Conservation (phyloP, 2,113 vertebrate genomes). For the Notiomystis cincta region DNA sequence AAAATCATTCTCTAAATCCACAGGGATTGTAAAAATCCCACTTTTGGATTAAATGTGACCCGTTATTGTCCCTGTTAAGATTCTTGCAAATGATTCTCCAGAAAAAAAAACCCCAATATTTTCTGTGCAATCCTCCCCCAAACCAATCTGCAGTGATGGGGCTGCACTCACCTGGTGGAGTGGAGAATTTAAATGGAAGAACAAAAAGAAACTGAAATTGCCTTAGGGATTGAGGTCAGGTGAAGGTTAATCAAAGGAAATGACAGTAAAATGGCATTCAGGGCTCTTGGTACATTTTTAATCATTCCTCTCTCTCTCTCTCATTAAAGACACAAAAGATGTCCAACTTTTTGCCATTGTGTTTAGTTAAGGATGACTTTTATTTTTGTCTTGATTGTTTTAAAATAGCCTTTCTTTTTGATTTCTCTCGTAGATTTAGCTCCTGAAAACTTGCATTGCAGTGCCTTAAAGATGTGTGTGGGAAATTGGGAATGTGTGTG, state of each 20-base stretch:
- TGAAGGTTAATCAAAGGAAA: constrained; percentile 82
- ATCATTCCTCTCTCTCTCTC: constrained; percentile 46
- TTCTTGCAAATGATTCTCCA: neutral
- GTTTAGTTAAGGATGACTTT: neutral
- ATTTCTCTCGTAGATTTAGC: neutral
- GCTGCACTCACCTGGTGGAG: constrained; percentile 41
- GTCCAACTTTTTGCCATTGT: neutral
- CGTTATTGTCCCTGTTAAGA: neutral
- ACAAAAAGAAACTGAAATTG: constrained; percentile 67
- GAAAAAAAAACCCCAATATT: neutral
- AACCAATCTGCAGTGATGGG: neutral
- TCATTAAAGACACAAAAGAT: neutral
- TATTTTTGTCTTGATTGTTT: constrained; percentile 10
- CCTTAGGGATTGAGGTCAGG: constrained; percentile 72
- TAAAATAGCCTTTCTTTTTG: neutral
- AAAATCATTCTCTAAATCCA: neutral
- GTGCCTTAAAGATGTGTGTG: constrained; percentile 22
- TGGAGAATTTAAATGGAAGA: constrained; percentile 59
- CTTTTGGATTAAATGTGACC: neutral
- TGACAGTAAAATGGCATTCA: constrained; percentile 72
- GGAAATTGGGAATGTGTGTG: constrained; percentile 31
- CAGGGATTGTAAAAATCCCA: neutral
- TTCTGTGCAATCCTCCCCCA: neutral
- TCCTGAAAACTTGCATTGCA: constrained; percentile 11
- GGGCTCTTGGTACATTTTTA: constrained; percentile 72